Evolutionary conservation across 1,140 invertebrate species (phyloP).

Genomic region (Rhopalosiphum padi): DNA sequence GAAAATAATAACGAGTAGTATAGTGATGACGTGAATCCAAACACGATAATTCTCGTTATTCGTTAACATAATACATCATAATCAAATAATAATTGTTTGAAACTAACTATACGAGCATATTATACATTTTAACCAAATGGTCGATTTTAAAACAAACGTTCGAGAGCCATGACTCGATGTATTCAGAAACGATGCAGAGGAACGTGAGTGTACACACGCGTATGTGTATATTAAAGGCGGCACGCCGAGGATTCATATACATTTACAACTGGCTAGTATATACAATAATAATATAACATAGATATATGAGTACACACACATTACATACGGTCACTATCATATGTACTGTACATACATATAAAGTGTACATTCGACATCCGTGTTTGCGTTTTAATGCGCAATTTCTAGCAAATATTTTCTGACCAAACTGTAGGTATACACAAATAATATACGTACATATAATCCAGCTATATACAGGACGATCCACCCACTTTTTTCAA

Average conservation of each 20-base stretch:
- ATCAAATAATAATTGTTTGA: background rate
- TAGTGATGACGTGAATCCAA: background rate
- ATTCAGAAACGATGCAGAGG: background rate
- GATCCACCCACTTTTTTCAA: background rate
- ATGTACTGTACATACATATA: background rate
- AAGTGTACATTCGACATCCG: background rate
- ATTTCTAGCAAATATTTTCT: conserved; percentile 38
- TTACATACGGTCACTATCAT: background rate
- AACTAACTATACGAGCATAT: background rate
- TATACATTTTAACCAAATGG: background rate
- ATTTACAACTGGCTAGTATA: background rate
- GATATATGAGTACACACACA: background rate
- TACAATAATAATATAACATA: background rate
- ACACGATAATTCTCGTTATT: background rate
- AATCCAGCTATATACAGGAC: background rate
- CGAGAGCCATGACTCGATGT: background rate
- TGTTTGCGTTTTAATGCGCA: background rate
- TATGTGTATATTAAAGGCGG: background rate
- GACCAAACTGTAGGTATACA: background rate
- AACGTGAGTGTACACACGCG: background rate
- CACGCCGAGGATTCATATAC: background rate
- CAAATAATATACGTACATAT: background rate
- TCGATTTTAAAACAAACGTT: background rate
- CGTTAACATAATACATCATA: background rate
- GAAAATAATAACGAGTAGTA: background rate